Conservation (phyloP, 2,113 vertebrate species). For the Oncorhynchus clarkii region DNA sequence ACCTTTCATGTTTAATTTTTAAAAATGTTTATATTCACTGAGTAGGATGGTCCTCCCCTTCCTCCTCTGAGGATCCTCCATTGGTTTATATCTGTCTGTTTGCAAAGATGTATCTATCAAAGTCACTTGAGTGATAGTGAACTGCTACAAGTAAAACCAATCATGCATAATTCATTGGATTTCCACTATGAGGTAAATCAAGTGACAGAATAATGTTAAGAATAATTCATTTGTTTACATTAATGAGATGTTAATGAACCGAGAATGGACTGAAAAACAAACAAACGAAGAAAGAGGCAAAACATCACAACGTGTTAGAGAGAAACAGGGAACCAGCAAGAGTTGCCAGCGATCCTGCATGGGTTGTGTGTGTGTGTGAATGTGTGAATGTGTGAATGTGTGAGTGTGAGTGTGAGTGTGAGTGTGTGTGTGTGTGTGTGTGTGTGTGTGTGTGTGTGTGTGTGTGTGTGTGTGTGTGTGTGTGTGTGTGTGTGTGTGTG, state of each 20-base stretch:
- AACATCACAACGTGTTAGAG: conserved; percentile 54
- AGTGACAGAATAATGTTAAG: too few species aligned
- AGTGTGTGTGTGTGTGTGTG: conserved; percentile 9
- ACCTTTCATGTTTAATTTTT: too few species aligned
- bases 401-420: too few species aligned
- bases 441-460: too few species aligned
- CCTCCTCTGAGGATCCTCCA: too few species aligned
- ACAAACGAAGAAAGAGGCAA: conserved; percentile 40
- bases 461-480: too few species aligned
- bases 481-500: background rate
- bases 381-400: too few species aligned
- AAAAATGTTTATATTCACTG: too few species aligned
- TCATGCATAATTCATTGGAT: background rate
- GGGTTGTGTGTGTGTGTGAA: conserved; percentile 30
- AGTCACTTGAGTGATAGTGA: background rate
- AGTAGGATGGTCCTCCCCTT: too few species aligned
- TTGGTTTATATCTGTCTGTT: background rate
- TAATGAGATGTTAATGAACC: conserved; percentile 47
- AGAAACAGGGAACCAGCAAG: conserved; percentile 12
- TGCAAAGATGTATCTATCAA: background rate
- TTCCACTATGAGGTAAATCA: background rate
- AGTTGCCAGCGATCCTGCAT: conserved; percentile 44
- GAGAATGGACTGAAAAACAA: conserved; percentile 31
- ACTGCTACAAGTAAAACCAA: background rate
- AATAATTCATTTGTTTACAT: conserved; percentile 18